phyloP scores from a whole-genome alignment of 2,113 vertebrate genomes.

The Gnathonemus echidnorhynchus region DNA sequence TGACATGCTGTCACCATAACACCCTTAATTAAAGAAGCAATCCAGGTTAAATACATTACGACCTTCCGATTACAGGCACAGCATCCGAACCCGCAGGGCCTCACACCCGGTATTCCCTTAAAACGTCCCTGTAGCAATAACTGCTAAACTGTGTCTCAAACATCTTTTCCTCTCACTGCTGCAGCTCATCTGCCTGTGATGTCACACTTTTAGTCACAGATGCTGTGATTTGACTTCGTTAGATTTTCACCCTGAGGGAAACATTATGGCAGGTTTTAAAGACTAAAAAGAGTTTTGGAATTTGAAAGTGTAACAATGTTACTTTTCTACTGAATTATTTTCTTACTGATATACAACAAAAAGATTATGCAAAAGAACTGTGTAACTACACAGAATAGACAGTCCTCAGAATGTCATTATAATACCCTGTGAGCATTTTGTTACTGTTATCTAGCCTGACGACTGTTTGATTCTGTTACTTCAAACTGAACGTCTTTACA shows the following conservation, averaged over 20 bases:
- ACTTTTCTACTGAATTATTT: neutral
- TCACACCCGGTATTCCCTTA: neutral
- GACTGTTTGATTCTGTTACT: neutral
- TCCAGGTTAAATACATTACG: neutral
- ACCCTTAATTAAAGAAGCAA: neutral
- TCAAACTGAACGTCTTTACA: neutral
- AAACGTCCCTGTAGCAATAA: neutral
- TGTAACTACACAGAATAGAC: neutral
- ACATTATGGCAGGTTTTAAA: neutral
- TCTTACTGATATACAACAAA: neutral
- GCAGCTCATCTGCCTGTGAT: neutral
- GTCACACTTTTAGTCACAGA: neutral
- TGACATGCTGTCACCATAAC: neutral
- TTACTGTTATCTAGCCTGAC: neutral
- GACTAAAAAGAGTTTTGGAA: neutral
- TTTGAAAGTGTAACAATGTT: neutral
- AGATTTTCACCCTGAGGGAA: neutral
- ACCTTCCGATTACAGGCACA: neutral
- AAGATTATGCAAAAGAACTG: neutral
- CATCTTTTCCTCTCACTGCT: neutral
- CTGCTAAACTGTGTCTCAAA: neutral
- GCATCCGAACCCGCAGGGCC: neutral
- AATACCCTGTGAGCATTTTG: neutral
- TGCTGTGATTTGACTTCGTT: neutral
- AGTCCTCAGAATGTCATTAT: neutral